Conservation (phyloP, 1,140 invertebrate genomes). For the Phymastichus coffea region DNA sequence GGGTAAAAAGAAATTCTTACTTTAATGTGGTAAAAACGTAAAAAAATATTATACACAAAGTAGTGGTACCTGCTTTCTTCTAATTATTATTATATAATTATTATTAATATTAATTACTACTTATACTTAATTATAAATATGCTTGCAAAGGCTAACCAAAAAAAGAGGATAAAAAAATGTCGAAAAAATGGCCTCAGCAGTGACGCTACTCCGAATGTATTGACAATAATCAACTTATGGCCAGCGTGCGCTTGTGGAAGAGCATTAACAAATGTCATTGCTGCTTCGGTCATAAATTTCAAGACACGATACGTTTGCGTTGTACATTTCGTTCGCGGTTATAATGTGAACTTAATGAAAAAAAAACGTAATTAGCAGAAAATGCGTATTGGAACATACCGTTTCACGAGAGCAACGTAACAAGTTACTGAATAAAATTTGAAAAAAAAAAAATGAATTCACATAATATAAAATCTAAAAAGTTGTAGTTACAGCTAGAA, state of each 20-base stretch:
- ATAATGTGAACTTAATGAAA: conserved; percentile 1
- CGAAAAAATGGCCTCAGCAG: conserved; percentile 37
- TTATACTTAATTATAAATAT: conserved; percentile 15
- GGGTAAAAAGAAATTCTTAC: neutral
- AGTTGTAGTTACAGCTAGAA: conserved; percentile 52
- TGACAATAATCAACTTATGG: conserved; percentile 50
- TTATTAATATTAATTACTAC: conserved; percentile 7
- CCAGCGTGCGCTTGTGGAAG: conserved; percentile 17
- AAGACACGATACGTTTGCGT: conserved; percentile 28
- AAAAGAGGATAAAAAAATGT: conserved; percentile 2
- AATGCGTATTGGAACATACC: conserved; percentile 3
- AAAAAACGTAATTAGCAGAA: conserved; percentile 2
- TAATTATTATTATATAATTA: conserved; percentile 14
- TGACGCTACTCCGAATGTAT: conserved; percentile 54
- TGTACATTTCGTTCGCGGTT: neutral
- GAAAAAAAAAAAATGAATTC: conserved; percentile 7
- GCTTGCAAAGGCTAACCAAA: conserved; percentile 3
- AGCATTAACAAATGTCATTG: conserved; percentile 27
- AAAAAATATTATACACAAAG: neutral
- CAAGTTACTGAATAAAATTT: neutral
- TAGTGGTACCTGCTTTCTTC: neutral
- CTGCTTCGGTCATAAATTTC: conserved; percentile 25
- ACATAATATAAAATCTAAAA: conserved; percentile 18
- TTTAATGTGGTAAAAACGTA: neutral
- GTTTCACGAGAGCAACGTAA: conserved; percentile 24